Percentiles rank a stretch among this genome's conserved stretches.
Conservation (phyloP, 92 coral and sea anemone genomes). For the Porites rus region DNA sequence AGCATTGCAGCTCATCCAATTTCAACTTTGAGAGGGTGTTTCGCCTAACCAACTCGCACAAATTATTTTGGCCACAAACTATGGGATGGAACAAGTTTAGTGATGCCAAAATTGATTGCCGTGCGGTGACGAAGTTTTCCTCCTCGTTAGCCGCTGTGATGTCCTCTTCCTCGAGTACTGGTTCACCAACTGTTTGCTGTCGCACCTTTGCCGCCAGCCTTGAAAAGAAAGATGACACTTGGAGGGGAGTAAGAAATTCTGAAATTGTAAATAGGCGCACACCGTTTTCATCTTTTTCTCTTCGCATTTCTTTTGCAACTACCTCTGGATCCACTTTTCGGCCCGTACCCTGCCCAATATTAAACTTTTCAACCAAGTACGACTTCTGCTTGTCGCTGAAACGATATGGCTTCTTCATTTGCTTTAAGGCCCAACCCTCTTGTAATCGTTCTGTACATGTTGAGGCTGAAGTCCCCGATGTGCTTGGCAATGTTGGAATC, state of each 20-base stretch:
- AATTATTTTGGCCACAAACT: slow-evolving; percentile 31
- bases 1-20: slow-evolving; percentile 25
- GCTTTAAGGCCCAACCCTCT: slow-evolving; percentile 20
- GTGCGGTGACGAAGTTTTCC: slow-evolving; percentile 29
- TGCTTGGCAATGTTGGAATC: neutral
- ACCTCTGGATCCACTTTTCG: slow-evolving; percentile 25
- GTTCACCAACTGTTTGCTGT: slow-evolving; percentile 28
- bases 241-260: slow-evolving; percentile 36
- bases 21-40: slow-evolving; percentile 15
- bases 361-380: slow-evolving; percentile 4
- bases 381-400: slow-evolving; percentile 9
- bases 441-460: slow-evolving; percentile 1
- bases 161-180: slow-evolving; percentile 20
- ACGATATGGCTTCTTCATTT: slow-evolving; percentile 14
- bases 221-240: slow-evolving; percentile 48
- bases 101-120: slow-evolving; percentile 33
- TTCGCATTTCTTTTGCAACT: slow-evolving; percentile 12
- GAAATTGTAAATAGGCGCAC: slow-evolving; percentile 24
- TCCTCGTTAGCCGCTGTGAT: slow-evolving; percentile 41
- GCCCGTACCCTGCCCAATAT: slow-evolving; percentile 11
- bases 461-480: neutral
- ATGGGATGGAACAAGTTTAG: slow-evolving; percentile 40
- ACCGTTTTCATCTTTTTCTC: slow-evolving; percentile 9
- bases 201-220: slow-evolving; percentile 55
- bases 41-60: slow-evolving; percentile 36